A percentile compares a stretch with the other conserved stretches of the same genome.
phyloP scores from a whole-genome alignment of 2,113 vertebrate species.

The Limanda limanda region DNA sequence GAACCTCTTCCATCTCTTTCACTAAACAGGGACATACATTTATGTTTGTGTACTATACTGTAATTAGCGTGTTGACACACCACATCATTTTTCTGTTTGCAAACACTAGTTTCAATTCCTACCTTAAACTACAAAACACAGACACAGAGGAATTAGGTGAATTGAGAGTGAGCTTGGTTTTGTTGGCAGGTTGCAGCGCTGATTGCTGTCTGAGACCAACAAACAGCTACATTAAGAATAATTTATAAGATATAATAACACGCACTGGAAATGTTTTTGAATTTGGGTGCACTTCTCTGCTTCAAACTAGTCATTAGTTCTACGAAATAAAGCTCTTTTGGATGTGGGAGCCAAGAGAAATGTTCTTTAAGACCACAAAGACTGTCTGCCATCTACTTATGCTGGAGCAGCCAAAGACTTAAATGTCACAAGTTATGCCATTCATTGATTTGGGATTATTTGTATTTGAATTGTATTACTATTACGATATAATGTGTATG shows the following conservation, averaged over 20 bases:
- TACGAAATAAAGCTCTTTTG: constrained; percentile 30
- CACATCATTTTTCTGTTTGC: neutral
- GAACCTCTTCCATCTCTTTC: neutral
- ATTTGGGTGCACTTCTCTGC: constrained; percentile 1
- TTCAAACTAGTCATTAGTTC: constrained; percentile 45
- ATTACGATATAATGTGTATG: neutral
- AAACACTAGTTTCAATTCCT: constrained; percentile 5
- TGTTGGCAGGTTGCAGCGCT: neutral
- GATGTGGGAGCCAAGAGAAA: constrained; percentile 37
- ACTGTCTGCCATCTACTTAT: constrained; percentile 10
- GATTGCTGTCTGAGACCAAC: constrained; percentile 19
- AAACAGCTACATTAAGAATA: constrained; percentile 10
- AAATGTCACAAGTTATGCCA: constrained; percentile 11
- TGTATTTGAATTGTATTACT: constrained; percentile 5
- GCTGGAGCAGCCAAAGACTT: constrained; percentile 12
- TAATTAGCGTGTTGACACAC: constrained; percentile 6
- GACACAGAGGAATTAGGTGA: neutral
- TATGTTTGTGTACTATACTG: neutral
- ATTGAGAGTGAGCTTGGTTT: neutral
- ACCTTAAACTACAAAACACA: neutral
- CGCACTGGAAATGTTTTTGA: constrained; percentile 2
- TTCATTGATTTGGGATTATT: constrained; percentile 25
- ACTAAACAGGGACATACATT: neutral
- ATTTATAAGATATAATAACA: constrained; percentile 31
- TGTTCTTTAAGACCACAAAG: constrained; percentile 42